Evolutionary conservation across 2,797 vertebrate species (phyloP).

Genomic region (Nannoperca obscura): DNA sequence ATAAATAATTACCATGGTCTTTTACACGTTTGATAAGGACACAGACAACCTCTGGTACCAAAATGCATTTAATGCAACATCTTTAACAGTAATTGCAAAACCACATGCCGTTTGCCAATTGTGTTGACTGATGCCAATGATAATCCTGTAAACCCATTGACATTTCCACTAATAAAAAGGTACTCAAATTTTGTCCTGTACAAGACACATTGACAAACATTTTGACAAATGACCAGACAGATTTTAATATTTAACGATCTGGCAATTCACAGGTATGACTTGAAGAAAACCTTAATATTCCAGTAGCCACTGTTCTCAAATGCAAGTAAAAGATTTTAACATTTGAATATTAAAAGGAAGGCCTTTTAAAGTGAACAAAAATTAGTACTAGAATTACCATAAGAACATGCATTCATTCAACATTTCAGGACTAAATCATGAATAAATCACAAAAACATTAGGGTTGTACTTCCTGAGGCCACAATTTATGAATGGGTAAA

Average conservation of each 20-base stretch:
- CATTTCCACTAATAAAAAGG: slow-evolving; percentile 5
- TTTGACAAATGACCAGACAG: too few relatives aligned
- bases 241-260: not conserved
- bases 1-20: not conserved
- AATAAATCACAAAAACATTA: not conserved
- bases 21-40: slow-evolving; percentile 6
- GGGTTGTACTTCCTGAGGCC: not conserved
- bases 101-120: slow-evolving; percentile 33
- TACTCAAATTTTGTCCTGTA: not conserved
- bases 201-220: not conserved
- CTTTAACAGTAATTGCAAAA: slow-evolving; percentile 39
- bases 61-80: not conserved
- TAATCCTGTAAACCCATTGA: slow-evolving; percentile 40
- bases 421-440: not conserved
- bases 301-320: not conserved
- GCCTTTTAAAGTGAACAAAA: too few relatives aligned
- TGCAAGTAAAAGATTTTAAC: not conserved
- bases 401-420: too few relatives aligned
- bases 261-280: not conserved
- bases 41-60: not conserved
- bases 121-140: slow-evolving; percentile 40
- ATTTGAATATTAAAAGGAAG: not conserved
- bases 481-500: slow-evolving; percentile 22
- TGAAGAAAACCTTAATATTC: not conserved
- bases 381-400: not conserved